Conservation (phyloP, 2,797 vertebrate genomes). For the Acridotheres tristis region DNA sequence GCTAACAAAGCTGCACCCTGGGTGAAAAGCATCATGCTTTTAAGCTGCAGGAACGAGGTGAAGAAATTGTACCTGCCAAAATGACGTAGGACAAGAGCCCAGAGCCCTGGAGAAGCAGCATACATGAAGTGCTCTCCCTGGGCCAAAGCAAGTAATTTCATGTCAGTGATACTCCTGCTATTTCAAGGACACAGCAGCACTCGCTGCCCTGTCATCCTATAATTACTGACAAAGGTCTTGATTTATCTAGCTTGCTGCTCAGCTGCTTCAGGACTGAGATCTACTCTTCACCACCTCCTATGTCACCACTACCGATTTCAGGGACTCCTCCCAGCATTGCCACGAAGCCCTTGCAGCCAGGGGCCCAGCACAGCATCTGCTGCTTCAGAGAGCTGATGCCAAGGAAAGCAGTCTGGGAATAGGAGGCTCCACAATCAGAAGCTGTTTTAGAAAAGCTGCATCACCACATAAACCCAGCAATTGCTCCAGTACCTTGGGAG, state of each 20-base stretch:
- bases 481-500: neutral
- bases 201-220: neutral
- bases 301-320: fast-evolving
- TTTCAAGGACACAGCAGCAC: neutral
- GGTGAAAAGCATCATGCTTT: fast-evolving
- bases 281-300: neutral
- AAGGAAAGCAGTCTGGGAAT: neutral
- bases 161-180: neutral
- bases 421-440: neutral
- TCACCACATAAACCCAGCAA: neutral
- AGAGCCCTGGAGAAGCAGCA: neutral
- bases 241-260: neutral
- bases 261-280: neutral
- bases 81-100: neutral
- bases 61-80: neutral
- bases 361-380: neutral
- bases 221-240: conserved; percentile 6
- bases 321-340: neutral
- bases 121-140: neutral
- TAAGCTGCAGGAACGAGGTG: neutral
- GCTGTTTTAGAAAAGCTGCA: neutral
- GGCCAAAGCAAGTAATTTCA: neutral
- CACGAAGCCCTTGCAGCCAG: neutral
- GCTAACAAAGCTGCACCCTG: neutral
- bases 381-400: neutral